A percentile compares a stretch with the other conserved stretches of the same genome.
Conservation (phyloP, 1,140 invertebrate species). For the Leucophenga varia region DNA sequence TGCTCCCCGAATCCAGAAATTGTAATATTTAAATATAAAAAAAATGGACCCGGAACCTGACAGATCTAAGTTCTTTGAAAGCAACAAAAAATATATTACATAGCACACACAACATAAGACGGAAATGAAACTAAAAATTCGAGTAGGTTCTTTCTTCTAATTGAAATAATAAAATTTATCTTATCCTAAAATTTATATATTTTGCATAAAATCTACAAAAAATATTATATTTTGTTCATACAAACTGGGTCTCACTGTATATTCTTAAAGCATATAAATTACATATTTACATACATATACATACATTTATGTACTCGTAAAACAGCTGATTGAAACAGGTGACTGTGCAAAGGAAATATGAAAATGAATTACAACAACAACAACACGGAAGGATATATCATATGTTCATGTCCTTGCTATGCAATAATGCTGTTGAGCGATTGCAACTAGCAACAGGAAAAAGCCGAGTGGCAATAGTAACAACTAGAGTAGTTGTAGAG, state of each 20-base stretch:
- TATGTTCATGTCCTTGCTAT: conserved; percentile 27
- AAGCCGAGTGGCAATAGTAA: background rate
- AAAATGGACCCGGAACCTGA: background rate
- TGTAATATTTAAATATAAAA: conserved; percentile 9
- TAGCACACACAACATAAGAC: conserved; percentile 6
- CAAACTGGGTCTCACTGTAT: too few species aligned
- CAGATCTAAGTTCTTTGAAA: background rate
- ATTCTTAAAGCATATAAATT: too few species aligned
- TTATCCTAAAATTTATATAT: too few species aligned
- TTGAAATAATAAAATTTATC: too few species aligned
- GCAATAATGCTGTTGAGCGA: background rate
- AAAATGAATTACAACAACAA: conserved; percentile 31
- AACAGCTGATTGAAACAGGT: too few species aligned
- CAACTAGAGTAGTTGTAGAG: too few species aligned
- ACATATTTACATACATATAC: too few species aligned
- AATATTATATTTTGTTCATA: too few species aligned
- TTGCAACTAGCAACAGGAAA: background rate
- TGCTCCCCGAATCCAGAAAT: conserved; percentile 21
- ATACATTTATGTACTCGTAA: too few species aligned
- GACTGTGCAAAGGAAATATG: conserved; percentile 24
- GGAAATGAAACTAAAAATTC: conserved; percentile 16
- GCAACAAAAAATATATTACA: background rate
- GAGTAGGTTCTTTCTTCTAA: conserved; percentile 29
- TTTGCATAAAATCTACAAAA: too few species aligned
- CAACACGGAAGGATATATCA: conserved; percentile 1